phyloP scores from a whole-genome alignment of 1,140 invertebrate species.

The Drosophila melanogaster region DNA sequence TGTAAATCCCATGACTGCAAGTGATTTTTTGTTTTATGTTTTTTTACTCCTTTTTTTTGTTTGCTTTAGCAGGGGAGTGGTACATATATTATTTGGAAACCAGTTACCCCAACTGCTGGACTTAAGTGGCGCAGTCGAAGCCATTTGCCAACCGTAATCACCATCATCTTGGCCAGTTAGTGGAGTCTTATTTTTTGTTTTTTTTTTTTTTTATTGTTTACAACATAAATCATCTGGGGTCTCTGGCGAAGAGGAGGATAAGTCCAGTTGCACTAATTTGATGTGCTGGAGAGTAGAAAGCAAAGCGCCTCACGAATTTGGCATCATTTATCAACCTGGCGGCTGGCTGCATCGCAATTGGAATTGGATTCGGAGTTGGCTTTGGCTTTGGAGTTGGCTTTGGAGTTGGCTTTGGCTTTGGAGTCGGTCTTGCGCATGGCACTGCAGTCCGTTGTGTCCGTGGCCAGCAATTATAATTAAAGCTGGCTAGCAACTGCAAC shows the following conservation, averaged over 20 bases:
- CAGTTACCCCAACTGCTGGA: conserved; percentile 18
- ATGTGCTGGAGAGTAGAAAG: conserved; percentile 55
- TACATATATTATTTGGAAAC: conserved; percentile 7
- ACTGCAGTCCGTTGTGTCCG: background rate
- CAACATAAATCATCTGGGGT: conserved; percentile 64
- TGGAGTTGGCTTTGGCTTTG: conserved; percentile 15
- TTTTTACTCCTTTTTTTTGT: background rate
- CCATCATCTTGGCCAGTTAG: conserved; percentile 31
- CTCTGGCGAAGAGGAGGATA: conserved; percentile 20
- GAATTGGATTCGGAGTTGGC: conserved; percentile 25
- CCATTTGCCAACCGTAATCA: conserved; percentile 50
- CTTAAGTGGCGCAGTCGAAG: conserved; percentile 22
- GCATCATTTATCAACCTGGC: conserved; percentile 72
- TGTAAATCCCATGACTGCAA: conserved; percentile 41
- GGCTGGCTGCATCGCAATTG: conserved; percentile 32
- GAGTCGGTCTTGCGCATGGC: conserved; percentile 4
- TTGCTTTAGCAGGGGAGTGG: conserved; percentile 2
- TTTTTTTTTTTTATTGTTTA: conserved; percentile 14
- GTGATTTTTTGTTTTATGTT: conserved; percentile 30
- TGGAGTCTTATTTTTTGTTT: conserved; percentile 4
- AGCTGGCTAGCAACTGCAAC: conserved; percentile 7
- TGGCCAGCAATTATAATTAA: conserved; percentile 38
- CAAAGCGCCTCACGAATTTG: conserved; percentile 78
- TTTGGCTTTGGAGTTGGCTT: conserved; percentile 11
- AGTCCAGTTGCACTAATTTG: conserved; percentile 65